Base-by-base conservation (phyloP, 2,888 invertebrate genomes). In the Octodonta nipae region DNA sequence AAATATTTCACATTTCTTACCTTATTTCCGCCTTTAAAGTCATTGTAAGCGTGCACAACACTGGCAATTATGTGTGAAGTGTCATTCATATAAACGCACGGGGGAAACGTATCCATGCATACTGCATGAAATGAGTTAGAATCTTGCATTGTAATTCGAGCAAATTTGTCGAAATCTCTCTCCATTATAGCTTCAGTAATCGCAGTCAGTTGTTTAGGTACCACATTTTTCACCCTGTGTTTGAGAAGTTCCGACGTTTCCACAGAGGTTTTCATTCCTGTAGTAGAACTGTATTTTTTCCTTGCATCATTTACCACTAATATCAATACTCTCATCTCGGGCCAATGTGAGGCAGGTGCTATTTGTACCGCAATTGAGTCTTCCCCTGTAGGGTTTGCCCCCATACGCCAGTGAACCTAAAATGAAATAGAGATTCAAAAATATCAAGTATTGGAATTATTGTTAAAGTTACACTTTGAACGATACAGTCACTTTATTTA, bases 41-140 rank as follows among this genome's bases (percentile, higher is more conserved):
- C 65, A 61, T 99, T 98, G 55, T 82, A 91, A 12, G 67, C 64
- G 61, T 95, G 89, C 30, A 95, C 71, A 36, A 92, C 63, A 37
- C 79, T 67, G 3, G 82, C 71, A 33, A 98, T 78, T 13, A 71
- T 65, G 56, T 81, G 78, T 1, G 96, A 95, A 1, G 75, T 68
- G 52, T 89, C 84, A 52, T 83, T 93, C 78, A 96, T 75, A 57
- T 99, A 99, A 8, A 78, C 68, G 57, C 84, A 82, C 1, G 98
- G 95, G 12, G 98, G 96, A 65, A 75, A 89, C 0, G 95, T 85
- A 57, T 96, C 96, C 38, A 89, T 63, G 50, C 88, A 88, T 14
- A 88, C 69, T 0, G 93, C 91, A 68, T 98, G 98, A 52, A 98
- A 80, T 57, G 93, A 88, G 68, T 98, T 96, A 38, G 93, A 93